phyloP scores from a whole-genome alignment of 1,140 invertebrate species.

The Centruroides sculpturatus region DNA sequence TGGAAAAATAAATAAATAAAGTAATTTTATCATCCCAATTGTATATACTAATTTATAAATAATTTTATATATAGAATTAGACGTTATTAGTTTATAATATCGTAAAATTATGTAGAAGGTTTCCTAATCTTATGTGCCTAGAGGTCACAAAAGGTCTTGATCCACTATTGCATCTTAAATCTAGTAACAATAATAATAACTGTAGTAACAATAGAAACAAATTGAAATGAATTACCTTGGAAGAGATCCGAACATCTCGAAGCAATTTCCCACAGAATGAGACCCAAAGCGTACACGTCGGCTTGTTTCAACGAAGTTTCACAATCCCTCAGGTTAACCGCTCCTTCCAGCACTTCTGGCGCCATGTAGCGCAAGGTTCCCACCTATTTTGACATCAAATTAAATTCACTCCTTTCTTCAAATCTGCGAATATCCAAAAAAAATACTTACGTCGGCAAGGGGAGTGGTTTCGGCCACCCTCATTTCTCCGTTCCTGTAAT shows the following conservation, averaged over 20 bases:
- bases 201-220: too few relatives aligned
- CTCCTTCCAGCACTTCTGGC: conserved; percentile 83
- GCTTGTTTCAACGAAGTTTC: conserved; percentile 79
- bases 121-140: too few relatives aligned
- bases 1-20: too few relatives aligned
- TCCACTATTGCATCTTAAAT: too few relatives aligned
- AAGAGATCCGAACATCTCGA: conserved; percentile 52
- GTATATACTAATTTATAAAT: too few relatives aligned
- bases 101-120: too few relatives aligned
- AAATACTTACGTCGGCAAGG: conserved; percentile 49
- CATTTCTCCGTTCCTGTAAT: conserved; percentile 48
- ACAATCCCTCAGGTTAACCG: conserved; percentile 69
- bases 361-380: conserved; percentile 88
- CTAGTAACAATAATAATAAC: too few relatives aligned
- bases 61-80: too few relatives aligned
- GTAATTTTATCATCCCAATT: too few relatives aligned
- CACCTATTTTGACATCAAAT: conserved; percentile 33
- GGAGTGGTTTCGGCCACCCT: conserved; percentile 54
- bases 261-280: conserved; percentile 81
- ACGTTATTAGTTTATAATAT: too few relatives aligned
- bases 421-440: neutral
- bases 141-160: too few relatives aligned
- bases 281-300: conserved; percentile 80
- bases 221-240: conserved; percentile 17
- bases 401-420: too few relatives aligned